A percentile compares a stretch with the other conserved stretches of the same genome.
These are phyloP conservation scores for Troides oblongomaculatus DNA, from an alignment of 2,888 invertebrate genomes.

Conservation along the genomic window DNA sequence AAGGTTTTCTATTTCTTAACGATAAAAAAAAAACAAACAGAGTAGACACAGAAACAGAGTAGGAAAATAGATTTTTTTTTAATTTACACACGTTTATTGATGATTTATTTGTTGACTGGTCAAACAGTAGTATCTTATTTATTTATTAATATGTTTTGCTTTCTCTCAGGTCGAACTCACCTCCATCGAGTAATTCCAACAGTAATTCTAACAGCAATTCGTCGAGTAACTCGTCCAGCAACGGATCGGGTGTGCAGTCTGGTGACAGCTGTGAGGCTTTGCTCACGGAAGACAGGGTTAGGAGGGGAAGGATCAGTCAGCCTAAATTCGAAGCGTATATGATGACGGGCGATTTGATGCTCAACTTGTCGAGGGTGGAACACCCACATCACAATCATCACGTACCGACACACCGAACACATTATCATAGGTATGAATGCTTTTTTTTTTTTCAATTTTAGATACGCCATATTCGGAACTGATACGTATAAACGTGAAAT, in stretches of 20 bases:
- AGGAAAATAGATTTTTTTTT: neutral
- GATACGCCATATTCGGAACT: neutral
- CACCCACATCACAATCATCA: slow-evolving; percentile 80
- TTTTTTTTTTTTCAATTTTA: neutral
- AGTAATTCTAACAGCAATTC: slow-evolving; percentile 61
- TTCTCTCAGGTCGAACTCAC: slow-evolving; percentile 57
- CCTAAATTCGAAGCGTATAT: slow-evolving; percentile 95
- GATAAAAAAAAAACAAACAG: too few species aligned
- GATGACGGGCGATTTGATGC: slow-evolving; percentile 98
- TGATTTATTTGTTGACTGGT: neutral
- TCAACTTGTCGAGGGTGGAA: slow-evolving; percentile 92
- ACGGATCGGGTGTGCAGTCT: slow-evolving; percentile 77
- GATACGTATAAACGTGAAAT: too few species aligned
- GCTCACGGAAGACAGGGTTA: slow-evolving; percentile 61
- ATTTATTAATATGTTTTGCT: neutral
- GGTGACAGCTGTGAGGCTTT: slow-evolving; percentile 75
- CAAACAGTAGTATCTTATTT: too few species aligned
- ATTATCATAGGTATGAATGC: slow-evolving; percentile 62
- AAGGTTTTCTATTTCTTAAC: too few species aligned
- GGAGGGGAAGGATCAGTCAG: slow-evolving; percentile 59
- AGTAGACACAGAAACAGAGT: too few species aligned
- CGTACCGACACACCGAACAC: slow-evolving; percentile 72
- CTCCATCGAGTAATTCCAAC: slow-evolving; percentile 62
- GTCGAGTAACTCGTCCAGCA: slow-evolving; percentile 68
- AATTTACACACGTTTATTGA: neutral